phyloP scores from a whole-genome alignment of 2,113 vertebrate species.

The Heterocephalus glaber region DNA sequence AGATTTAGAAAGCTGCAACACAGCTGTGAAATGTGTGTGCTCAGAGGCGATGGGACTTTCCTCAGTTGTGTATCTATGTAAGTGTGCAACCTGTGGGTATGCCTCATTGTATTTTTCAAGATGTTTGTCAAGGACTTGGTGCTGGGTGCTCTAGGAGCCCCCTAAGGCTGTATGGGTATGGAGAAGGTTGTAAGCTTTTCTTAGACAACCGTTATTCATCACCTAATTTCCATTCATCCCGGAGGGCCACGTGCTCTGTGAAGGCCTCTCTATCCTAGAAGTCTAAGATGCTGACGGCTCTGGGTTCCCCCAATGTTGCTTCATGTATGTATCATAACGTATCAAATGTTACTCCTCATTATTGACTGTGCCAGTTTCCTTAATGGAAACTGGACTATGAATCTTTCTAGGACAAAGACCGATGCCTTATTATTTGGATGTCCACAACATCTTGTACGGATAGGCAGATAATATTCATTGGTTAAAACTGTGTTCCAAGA shows the following conservation, averaged over 20 bases:
- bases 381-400: neutral
- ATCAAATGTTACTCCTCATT: neutral
- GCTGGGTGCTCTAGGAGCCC: neutral
- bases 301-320: neutral
- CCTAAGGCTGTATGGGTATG: neutral
- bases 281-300: neutral
- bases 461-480: neutral
- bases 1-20: neutral
- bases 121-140: neutral
- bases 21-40: neutral
- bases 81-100: no score
- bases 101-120: neutral
- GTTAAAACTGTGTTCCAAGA: constrained; percentile 7
- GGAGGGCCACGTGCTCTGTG: neutral
- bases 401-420: neutral
- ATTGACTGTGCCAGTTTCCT: neutral
- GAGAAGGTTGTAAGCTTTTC: constrained; percentile 39
- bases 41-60: neutral
- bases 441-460: neutral
- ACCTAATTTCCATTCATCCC: neutral
- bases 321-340: neutral
- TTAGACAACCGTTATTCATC: constrained; percentile 45
- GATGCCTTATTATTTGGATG: neutral
- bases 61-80: neutral
- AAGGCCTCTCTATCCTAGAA: neutral